Conservation (phyloP, 2,797 vertebrate species). For the Vireo griseus region DNA sequence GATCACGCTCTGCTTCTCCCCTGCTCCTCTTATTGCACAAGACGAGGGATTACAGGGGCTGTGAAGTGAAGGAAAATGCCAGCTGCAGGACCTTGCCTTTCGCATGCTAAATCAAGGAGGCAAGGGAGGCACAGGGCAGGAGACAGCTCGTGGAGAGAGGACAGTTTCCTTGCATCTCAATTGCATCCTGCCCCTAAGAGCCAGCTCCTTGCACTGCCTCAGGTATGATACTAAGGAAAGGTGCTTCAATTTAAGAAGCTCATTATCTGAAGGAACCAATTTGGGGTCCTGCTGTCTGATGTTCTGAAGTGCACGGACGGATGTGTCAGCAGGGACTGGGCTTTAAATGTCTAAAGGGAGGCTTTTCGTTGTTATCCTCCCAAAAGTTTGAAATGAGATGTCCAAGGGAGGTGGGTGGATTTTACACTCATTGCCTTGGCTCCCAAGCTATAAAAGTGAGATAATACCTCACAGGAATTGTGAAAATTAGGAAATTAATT, state of each 20-base stretch:
- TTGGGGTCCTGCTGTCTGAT: background rate
- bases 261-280: background rate
- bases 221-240: background rate
- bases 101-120: background rate
- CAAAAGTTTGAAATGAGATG: background rate
- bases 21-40: background rate
- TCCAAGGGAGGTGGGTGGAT: background rate
- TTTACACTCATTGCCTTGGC: background rate
- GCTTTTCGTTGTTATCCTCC: background rate
- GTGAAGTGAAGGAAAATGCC: background rate
- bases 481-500: background rate
- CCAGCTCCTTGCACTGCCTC: background rate
- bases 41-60: accelerated
- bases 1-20: background rate
- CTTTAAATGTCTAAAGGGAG: background rate
- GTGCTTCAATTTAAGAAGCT: background rate
- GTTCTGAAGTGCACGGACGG: background rate
- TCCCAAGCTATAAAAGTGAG: background rate
- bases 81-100: background rate
- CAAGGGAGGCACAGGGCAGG: background rate
- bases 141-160: accelerated
- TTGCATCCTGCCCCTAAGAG: background rate
- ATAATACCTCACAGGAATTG: background rate
- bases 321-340: background rate
- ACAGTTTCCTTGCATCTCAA: accelerated